These are phyloP conservation scores for Laspeyria flexula DNA, from an alignment of 2,888 invertebrate species.

Conservation along the genomic window DNA sequence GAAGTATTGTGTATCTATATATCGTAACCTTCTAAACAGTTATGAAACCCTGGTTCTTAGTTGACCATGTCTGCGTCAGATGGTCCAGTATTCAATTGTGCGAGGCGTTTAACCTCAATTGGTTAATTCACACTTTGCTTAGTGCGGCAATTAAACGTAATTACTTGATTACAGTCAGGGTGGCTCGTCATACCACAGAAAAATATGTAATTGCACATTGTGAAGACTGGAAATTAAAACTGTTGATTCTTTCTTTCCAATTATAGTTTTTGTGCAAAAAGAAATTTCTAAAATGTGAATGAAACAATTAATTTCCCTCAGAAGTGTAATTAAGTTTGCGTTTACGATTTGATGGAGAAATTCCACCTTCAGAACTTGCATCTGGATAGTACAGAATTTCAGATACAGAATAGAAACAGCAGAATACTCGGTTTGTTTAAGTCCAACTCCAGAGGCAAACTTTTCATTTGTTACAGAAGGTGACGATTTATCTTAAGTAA, in stretches of 20 bases:
- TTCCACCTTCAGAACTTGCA: too few species aligned
- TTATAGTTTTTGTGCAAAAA: background rate
- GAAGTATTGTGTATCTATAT: too few species aligned
- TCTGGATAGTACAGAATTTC: too few species aligned
- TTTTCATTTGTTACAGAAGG: too few species aligned
- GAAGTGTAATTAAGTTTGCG: too few species aligned
- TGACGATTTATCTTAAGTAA: too few species aligned
- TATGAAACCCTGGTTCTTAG: constrained; percentile 4
- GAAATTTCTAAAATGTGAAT: too few species aligned
- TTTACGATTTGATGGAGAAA: too few species aligned
- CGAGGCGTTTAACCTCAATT: constrained; percentile 52
- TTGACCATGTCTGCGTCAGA: constrained; percentile 7
- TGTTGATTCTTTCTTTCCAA: background rate
- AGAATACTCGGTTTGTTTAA: too few species aligned
- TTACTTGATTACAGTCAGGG: constrained; percentile 51
- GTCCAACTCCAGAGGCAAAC: too few species aligned
- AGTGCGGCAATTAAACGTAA: constrained; percentile 53
- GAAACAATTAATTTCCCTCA: too few species aligned
- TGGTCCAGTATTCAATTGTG: constrained; percentile 39
- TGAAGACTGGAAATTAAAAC: background rate
- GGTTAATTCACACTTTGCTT: constrained; percentile 59
- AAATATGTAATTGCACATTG: constrained; percentile 1
- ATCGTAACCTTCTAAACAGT: background rate
- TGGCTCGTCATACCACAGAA: constrained; percentile 23
- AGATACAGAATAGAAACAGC: too few species aligned